phyloP scores from a whole-genome alignment of 2,888 invertebrate genomes.

The Subacronicta megacephala region DNA sequence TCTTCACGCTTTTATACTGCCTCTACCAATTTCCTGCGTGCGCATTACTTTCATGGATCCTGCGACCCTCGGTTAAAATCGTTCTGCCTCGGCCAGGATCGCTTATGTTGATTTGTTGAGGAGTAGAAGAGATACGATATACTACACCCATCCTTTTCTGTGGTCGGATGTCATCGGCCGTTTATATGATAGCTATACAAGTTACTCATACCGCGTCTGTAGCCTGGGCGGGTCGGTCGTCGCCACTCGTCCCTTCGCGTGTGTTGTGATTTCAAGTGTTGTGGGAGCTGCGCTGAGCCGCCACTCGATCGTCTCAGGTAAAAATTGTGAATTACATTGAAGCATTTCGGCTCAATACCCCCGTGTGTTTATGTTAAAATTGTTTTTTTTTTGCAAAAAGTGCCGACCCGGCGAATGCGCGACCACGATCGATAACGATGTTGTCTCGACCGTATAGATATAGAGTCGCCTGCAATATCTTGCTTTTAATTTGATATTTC shows the following conservation, averaged over 20 bases:
- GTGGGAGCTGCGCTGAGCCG: slow-evolving; percentile 77
- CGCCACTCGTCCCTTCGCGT: slow-evolving; percentile 81
- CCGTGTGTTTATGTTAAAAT: slow-evolving; percentile 72
- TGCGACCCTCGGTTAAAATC: slow-evolving; percentile 67
- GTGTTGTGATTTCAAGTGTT: slow-evolving; percentile 83
- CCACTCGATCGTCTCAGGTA: slow-evolving; percentile 77
- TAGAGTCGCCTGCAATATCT: slow-evolving; percentile 66
- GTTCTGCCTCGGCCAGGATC: slow-evolving; percentile 63
- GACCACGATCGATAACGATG: slow-evolving; percentile 86
- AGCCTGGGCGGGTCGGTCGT: slow-evolving; percentile 80
- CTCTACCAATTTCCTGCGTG: slow-evolving; percentile 75
- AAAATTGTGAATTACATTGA: slow-evolving; percentile 45
- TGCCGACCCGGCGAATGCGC: slow-evolving; percentile 75
- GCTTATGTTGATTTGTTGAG: slow-evolving; percentile 56
- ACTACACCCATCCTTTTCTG: slow-evolving; percentile 62
- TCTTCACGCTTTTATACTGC: slow-evolving; percentile 27
- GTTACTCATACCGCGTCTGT: slow-evolving; percentile 83
- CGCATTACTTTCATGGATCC: slow-evolving; percentile 74
- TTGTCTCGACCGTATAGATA: slow-evolving; percentile 76
- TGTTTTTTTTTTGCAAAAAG: slow-evolving; percentile 64
- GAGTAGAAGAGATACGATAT: slow-evolving; percentile 59
- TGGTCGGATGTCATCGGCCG: slow-evolving; percentile 82
- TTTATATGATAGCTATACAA: slow-evolving; percentile 71
- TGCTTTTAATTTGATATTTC: slow-evolving; percentile 65
- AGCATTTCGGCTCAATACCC: slow-evolving; percentile 23